phyloP scores from a whole-genome alignment of 2,888 invertebrate genomes.

The Euproctis similis region DNA sequence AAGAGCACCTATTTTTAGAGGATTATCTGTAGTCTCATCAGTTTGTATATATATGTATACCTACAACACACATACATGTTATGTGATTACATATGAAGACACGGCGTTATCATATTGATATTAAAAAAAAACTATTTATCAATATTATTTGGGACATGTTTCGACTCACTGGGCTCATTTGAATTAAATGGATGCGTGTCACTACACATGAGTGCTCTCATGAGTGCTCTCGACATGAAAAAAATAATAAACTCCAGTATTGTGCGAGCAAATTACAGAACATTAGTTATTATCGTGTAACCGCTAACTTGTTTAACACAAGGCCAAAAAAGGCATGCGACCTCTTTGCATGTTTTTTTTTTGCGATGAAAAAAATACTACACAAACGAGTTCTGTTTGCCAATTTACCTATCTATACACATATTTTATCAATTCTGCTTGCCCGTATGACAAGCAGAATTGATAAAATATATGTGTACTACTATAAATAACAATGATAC shows the following conservation, averaged over 20 bases:
- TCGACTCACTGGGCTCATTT: conserved; percentile 14
- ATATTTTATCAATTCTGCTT: too few relatives aligned
- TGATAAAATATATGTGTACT: conserved; percentile 20
- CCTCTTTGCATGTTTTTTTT: conserved; percentile 65
- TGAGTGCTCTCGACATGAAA: conserved; percentile 29
- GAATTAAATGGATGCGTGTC: conserved; percentile 26
- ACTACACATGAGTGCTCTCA: conserved; percentile 26
- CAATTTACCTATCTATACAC: conserved; percentile 36
- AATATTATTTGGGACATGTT: conserved; percentile 33
- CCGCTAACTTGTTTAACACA: conserved; percentile 65
- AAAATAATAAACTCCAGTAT: too few relatives aligned
- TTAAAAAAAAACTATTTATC: conserved; percentile 26
- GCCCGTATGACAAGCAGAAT: conserved; percentile 33
- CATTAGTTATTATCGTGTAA: conserved; percentile 55
- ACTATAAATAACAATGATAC: conserved; percentile 19
- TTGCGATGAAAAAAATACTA: conserved; percentile 34
- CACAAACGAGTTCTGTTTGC: conserved; percentile 42
- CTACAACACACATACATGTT: conserved; percentile 30
- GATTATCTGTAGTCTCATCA: conserved; percentile 34
- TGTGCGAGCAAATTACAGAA: conserved; percentile 50
- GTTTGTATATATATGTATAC: too few relatives aligned
- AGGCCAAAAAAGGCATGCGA: conserved; percentile 66
- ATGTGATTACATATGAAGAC: conserved; percentile 31
- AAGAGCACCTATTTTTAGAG: conserved; percentile 52
- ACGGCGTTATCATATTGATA: conserved; percentile 24